phyloP scores from a whole-genome alignment of 2,113 vertebrate genomes.

The Thalassoma bifasciatum region DNA sequence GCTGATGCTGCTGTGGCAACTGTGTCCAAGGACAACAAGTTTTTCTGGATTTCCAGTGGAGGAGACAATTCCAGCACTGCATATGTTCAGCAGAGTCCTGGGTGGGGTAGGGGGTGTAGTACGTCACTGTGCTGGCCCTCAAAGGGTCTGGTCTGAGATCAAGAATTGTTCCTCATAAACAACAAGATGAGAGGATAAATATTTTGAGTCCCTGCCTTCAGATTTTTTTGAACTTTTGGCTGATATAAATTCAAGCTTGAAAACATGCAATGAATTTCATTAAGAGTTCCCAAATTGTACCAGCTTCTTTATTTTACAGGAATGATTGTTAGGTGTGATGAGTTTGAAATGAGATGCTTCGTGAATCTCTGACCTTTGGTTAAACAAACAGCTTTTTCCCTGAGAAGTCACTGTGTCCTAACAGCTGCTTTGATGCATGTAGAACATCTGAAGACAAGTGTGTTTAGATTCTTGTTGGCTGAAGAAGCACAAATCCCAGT shows the following conservation, averaged over 20 bases:
- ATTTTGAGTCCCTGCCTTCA: constrained; percentile 24
- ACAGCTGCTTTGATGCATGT: constrained; percentile 8
- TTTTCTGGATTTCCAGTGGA: constrained; percentile 51
- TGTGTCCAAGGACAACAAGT: constrained; percentile 78
- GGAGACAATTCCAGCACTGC: constrained; percentile 55
- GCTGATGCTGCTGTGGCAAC: constrained; percentile 76
- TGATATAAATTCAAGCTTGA: constrained; percentile 8
- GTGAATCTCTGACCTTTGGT: constrained; percentile 30
- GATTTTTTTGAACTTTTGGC: constrained; percentile 4
- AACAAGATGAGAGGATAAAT: constrained; percentile 54
- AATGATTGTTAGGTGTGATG: background rate
- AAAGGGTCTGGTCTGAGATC: constrained; percentile 25
- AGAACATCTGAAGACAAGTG: background rate
- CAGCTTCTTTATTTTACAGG: background rate
- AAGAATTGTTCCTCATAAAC: constrained; percentile 50
- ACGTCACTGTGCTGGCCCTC: constrained; percentile 47
- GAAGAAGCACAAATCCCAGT: background rate
- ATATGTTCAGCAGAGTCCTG: constrained; percentile 59
- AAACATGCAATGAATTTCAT: constrained; percentile 23
- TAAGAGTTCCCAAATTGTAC: background rate
- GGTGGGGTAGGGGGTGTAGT: constrained; percentile 30
- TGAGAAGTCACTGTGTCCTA: constrained; percentile 8
- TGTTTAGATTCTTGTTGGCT: background rate
- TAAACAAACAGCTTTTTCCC: constrained; percentile 36
- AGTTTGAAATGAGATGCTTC: constrained; percentile 14